These are phyloP conservation scores for Gymnorhina tibicen DNA, from an alignment of 2,113 vertebrate genomes.

Conservation along the genomic window DNA sequence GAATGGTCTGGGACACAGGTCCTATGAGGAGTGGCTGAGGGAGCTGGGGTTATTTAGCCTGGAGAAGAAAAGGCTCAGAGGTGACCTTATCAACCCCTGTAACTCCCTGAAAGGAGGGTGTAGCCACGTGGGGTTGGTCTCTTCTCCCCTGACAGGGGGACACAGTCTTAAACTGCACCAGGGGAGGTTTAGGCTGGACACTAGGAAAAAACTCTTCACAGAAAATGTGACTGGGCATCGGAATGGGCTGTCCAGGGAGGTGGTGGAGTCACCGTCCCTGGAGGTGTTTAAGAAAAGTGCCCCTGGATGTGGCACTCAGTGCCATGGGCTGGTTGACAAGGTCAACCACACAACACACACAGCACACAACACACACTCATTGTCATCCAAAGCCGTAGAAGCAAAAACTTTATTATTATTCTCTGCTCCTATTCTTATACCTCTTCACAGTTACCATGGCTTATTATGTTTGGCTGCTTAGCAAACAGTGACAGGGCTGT, in stretches of 20 bases:
- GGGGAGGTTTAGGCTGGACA: background rate
- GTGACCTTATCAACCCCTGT: rapidly evolving
- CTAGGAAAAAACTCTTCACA: background rate
- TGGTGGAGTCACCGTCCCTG: background rate
- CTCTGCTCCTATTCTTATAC: no score
- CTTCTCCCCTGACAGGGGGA: background rate
- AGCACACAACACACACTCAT: no score
- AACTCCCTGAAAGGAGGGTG: background rate
- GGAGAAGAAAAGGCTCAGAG: background rate
- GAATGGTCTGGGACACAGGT: background rate
- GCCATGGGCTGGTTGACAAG: background rate
- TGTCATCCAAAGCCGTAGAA: no score
- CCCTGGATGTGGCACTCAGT: background rate
- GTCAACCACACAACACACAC: no score
- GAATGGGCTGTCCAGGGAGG: background rate
- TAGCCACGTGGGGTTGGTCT: rapidly evolving
- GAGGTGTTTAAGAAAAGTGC: background rate
- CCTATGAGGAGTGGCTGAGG: background rate
- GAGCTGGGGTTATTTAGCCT: background rate
- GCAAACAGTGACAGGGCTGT: no score
- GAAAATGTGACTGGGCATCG: background rate
- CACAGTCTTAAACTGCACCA: background rate
- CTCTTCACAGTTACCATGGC: no score
- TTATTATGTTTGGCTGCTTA: no score
- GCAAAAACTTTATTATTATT: no score